Base-by-base conservation (phyloP, 2,888 invertebrate genomes). In the Dasysyrphus tricinctus region DNA sequence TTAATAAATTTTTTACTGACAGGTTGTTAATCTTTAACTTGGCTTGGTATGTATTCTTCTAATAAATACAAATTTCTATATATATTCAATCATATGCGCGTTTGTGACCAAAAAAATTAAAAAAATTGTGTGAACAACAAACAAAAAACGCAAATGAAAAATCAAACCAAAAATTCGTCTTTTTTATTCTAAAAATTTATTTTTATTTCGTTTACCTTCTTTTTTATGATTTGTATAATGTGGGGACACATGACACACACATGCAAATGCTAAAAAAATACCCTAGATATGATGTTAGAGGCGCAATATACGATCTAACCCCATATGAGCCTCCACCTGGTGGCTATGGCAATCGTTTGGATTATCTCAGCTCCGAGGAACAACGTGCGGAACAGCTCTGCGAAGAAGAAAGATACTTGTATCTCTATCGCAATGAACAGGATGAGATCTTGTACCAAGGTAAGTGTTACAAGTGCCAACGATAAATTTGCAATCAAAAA, bases 381-480 rank as follows among this genome's bases (percentile, higher is more conserved):
- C 94, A 94, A 88, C 95, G 96, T 84, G 95, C 98, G 88, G 99
- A 99, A 93, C 96, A 96, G 90, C 93, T 97, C 75, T 98, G 98
- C 93, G 98, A 99, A 92, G 97, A 98, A 91, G 99, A 99, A 93
- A 94, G 99, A 61, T 99, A 98, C 93, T 94, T 96, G 83, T 98
- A 91, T 24, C 94, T 99, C 63, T 95, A 96, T 90, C 96, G 96
- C 80, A 97, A 98, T 92, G 96, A 98, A 90, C 96, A 96, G 91
- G 97, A 98, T 91, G 97, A 97, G 90, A 95, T 96, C 88, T 94
- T 97, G 94, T 97, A 97, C 92, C 97, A 98, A 95, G 98, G 98
- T 97, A 93, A 92, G 90, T 88, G 65, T 80, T 88, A 65, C 78
- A 78, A 85, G 86, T 86, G 82, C 86, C 82, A 86, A 69, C 81